These are phyloP conservation scores for Merodon equestris DNA, from an alignment of 2,888 invertebrate species.

Conservation along the genomic window DNA sequence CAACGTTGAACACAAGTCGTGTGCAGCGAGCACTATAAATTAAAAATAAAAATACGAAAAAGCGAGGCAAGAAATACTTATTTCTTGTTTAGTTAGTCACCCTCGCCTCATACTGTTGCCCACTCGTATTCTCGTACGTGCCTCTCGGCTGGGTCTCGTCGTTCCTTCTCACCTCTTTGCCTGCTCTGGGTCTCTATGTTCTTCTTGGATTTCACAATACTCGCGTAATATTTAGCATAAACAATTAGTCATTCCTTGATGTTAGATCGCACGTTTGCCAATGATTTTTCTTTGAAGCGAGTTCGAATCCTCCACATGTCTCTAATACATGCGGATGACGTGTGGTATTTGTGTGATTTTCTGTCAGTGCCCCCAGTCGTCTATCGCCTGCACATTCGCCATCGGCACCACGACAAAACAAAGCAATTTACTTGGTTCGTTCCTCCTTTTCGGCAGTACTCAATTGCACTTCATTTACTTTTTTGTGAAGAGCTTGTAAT, in stretches of 20 bases:
- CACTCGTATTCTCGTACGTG: too few relatives aligned
- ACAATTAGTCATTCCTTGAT: constrained; percentile 64
- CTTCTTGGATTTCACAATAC: constrained; percentile 54
- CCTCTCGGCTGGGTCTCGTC: too few relatives aligned
- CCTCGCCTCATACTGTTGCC: too few relatives aligned
- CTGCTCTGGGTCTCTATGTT: constrained; percentile 4
- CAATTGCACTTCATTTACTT: constrained; percentile 50
- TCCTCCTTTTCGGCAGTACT: constrained; percentile 35
- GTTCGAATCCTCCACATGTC: too few relatives aligned
- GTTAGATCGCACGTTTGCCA: constrained; percentile 49
- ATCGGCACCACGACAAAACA: constrained; percentile 5
- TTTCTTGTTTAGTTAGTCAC: too few relatives aligned
- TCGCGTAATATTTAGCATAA: constrained; percentile 60
- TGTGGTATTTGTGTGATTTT: constrained; percentile 38
- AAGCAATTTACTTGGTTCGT: constrained; percentile 8
- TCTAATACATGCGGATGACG: constrained; percentile 35
- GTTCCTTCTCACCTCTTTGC: background rate
- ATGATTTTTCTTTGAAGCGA: constrained; percentile 40
- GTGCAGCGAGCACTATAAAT: too few relatives aligned
- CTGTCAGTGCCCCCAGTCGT: constrained; percentile 1
- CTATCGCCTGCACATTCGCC: background rate
- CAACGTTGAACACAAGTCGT: too few relatives aligned
- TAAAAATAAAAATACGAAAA: too few relatives aligned
- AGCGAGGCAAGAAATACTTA: too few relatives aligned
- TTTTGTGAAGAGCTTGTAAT: constrained; percentile 50